Conservation (phyloP, 2,113 vertebrate species). For the Chaetodon trifascialis region DNA sequence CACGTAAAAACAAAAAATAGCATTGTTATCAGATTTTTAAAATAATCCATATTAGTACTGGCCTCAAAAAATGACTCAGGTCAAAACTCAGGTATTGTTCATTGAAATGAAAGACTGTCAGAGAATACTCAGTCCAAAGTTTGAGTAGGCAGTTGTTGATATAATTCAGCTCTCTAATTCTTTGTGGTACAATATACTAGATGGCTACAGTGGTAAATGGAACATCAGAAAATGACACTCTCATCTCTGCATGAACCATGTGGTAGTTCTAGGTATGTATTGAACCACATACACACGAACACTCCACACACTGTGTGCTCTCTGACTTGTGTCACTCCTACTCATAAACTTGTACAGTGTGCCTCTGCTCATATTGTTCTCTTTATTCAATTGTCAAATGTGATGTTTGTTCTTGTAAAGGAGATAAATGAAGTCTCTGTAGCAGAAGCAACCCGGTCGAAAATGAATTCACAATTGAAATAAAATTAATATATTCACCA, state of each 20-base stretch:
- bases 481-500: too few species aligned
- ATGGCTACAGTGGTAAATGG: background rate
- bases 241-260: slow-evolving; percentile 7
- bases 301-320: background rate
- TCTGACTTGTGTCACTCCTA: slow-evolving; percentile 62
- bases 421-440: too few species aligned
- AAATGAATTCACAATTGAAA: too few species aligned
- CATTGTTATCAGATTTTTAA: too few species aligned
- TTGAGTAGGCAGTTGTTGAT: background rate
- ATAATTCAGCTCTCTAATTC: background rate
- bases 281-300: background rate
- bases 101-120: background rate
- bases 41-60: background rate
- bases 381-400: too few species aligned
- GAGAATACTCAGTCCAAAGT: background rate
- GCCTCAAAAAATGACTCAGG: background rate
- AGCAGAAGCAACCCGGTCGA: too few species aligned
- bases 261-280: background rate
- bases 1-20: too few species aligned
- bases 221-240: background rate
- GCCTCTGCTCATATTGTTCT: too few species aligned
- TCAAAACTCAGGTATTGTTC: too few species aligned
- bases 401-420: too few species aligned
- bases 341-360: slow-evolving; percentile 42
- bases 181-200: background rate